A percentile compares a stretch with the other conserved stretches of the same genome.
Conservation (phyloP, 2,888 invertebrate genomes). For the Acrobasis repandana region DNA sequence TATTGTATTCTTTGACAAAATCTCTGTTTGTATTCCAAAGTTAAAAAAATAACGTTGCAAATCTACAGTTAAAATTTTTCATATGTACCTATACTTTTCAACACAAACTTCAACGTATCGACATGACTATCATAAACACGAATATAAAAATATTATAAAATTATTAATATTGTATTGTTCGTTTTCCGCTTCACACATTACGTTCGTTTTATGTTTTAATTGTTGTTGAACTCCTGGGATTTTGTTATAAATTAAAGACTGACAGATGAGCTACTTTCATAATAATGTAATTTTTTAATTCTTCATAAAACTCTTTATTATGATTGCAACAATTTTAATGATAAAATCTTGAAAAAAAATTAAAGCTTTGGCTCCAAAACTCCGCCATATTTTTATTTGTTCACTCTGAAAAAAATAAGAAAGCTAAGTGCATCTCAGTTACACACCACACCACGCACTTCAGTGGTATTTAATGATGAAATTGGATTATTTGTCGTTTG, state of each 20-base stretch:
- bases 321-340: no score
- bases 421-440: no score
- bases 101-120: background rate
- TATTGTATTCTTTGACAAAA: no score
- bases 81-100: background rate
- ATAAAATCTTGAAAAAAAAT: no score
- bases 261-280: background rate
- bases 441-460: no score
- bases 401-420: no score
- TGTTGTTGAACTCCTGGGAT: background rate
- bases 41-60: background rate
- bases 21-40: background rate
- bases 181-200: constrained; percentile 7
- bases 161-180: background rate
- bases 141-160: background rate
- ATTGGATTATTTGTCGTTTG: no score
- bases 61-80: background rate
- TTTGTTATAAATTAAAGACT: background rate
- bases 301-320: no score
- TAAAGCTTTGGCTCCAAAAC: no score
- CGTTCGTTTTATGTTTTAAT: background rate
- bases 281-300: background rate
- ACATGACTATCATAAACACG: background rate
- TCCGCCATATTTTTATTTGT: no score
- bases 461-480: no score